Conservation (phyloP, 1,140 invertebrate genomes). For the Camponotus pennsylvanicus region DNA sequence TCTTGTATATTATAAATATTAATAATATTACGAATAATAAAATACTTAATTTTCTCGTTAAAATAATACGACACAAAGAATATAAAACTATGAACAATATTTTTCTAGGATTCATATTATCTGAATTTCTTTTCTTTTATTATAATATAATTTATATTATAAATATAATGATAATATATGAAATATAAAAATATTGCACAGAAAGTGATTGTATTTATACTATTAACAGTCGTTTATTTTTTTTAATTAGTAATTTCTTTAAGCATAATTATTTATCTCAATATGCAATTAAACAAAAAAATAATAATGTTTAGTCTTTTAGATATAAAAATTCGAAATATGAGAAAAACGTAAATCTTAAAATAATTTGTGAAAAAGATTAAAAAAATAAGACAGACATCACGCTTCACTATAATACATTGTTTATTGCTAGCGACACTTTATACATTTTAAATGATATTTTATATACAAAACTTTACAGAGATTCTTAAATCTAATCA, state of each 20-base stretch:
- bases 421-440: conserved; percentile 69
- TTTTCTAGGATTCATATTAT: background rate
- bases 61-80: background rate
- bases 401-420: conserved; percentile 25
- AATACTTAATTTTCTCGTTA: background rate
- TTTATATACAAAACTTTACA: conserved; percentile 79
- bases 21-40: too few relatives aligned
- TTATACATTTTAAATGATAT: conserved; percentile 60
- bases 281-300: background rate
- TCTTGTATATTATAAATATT: too few relatives aligned
- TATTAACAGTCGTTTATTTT: background rate
- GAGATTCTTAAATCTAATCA: conserved; percentile 46
- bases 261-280: background rate
- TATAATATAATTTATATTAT: background rate
- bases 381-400: background rate
- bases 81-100: background rate
- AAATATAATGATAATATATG: background rate
- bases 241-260: conserved; percentile 5
- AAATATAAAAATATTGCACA: background rate
- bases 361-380: background rate
- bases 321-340: background rate
- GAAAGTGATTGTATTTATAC: background rate
- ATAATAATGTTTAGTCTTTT: background rate
- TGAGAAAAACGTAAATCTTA: background rate
- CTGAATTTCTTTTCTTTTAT: background rate